Conservation (phyloP, 2,888 invertebrate genomes). For the Biston stratarius region DNA sequence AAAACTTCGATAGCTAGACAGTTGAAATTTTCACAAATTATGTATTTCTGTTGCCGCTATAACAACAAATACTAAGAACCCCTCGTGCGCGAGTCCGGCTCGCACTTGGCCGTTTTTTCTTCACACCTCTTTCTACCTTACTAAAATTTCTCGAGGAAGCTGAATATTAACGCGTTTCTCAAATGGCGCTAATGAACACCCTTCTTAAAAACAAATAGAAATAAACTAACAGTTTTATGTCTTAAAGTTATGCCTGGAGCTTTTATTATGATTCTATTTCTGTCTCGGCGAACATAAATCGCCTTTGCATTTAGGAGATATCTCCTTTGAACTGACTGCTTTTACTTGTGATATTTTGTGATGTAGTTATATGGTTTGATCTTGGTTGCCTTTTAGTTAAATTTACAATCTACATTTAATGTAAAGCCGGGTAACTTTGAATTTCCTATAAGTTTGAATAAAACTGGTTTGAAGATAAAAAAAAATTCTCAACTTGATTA, state of each 20-base stretch:
- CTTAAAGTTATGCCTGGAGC: conserved; percentile 35
- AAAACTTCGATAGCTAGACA: too few relatives aligned
- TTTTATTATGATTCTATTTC: conserved; percentile 42
- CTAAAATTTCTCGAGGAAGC: conserved; percentile 1
- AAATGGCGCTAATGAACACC: conserved; percentile 18
- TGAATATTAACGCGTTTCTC: conserved; percentile 18
- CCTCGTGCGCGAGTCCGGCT: too few relatives aligned
- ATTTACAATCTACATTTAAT: not conserved
- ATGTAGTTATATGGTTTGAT: not conserved
- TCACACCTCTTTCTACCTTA: not conserved
- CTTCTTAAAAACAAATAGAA: conserved; percentile 21
- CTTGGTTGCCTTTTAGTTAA: not conserved
- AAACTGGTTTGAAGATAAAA: too few relatives aligned
- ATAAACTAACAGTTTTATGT: conserved; percentile 38
- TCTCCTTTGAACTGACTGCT: conserved; percentile 27
- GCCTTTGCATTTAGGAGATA: conserved; percentile 22
- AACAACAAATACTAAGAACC: too few relatives aligned
- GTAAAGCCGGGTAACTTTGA: too few relatives aligned
- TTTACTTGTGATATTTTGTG: conserved; percentile 10
- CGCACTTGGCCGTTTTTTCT: too few relatives aligned
- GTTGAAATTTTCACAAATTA: too few relatives aligned
- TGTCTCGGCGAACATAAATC: conserved; percentile 33
- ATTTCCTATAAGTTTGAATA: too few relatives aligned
- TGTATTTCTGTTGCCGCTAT: too few relatives aligned
- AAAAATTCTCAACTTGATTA: too few relatives aligned